Evolutionary conservation across 2,113 vertebrate genomes (phyloP), one percentile per base, ranked within the genome.

Genomic region (Bufo gargarizans): DNA sequence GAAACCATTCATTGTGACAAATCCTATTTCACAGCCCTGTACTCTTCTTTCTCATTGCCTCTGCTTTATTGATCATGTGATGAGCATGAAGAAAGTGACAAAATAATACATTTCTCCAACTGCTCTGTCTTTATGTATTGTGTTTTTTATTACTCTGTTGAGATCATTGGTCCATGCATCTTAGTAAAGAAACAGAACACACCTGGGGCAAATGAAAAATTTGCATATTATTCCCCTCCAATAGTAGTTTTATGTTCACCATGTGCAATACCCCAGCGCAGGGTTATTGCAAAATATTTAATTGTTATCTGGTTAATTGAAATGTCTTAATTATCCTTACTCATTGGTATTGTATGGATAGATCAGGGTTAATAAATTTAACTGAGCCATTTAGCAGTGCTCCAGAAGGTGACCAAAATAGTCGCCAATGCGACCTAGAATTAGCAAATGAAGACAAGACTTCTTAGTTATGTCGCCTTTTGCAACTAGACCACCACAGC

Each of bases 191-290:
- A 76, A 50, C 45, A 76, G 45, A 76, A 76, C 72, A 49, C 72
- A 76, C 72, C 72, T 76, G 72, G 72, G 72, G 47, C 72, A 76
- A 76, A 76, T 50, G 69, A 76, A 76, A 76, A 50, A 10, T 76
- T 8, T 6, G 7, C 17, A 50, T 45, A 45, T 50, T 50, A 19
- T 76, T 45, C 47, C 17, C 9, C 33, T 1, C 33, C 33, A 76
- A 76, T 76, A 50, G 72, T 76, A 13, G 47, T 76, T 76, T 76
- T 76, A 76, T 76, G 47, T 50, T 76, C 47, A 20, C 72, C 47
- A 50, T 76, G 33, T 33, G 33, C 33, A 33, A 33, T 33, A 33
- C 33, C 33, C 33, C 33, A 33, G 33, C 33, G 1, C 33, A 33
- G 33, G 33, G 33, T 33, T 33, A 33, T 33, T 33, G 33, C 33